These are phyloP conservation scores for Caenorhabditis sp. DNA, from an alignment of 2,888 invertebrate species.

Conservation along the genomic window DNA sequence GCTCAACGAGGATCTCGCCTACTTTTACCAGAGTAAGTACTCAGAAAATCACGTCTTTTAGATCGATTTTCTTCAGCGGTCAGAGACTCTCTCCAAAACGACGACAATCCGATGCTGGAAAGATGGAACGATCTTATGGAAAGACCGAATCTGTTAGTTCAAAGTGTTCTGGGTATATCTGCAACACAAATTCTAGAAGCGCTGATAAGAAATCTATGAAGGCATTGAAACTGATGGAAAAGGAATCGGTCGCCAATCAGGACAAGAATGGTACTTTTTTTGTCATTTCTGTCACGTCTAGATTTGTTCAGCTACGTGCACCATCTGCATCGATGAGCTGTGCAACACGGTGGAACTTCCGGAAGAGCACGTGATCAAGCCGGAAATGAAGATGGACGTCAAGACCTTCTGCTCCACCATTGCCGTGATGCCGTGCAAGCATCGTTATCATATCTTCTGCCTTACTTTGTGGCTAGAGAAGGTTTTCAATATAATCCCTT, in stretches of 20 bases:
- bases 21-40: no score
- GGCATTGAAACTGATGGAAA: constrained; percentile 16
- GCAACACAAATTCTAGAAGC: no score
- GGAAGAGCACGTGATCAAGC: not conserved
- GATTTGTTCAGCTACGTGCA: constrained; percentile 6
- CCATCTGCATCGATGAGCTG: constrained; percentile 40
- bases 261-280: constrained; percentile 3
- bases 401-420: not conserved
- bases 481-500: no score
- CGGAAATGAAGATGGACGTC: not conserved
- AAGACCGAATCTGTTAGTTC: no score
- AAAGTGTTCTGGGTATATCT: no score
- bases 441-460: constrained; percentile 44
- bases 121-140: no score
- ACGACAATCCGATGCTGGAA: no score
- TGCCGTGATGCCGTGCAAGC: constrained; percentile 39
- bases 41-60: no score
- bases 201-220: constrained; percentile 9
- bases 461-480: constrained; percentile 42
- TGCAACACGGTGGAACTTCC: constrained; percentile 20
- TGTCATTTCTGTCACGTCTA: no score
- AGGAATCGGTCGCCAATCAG: constrained; percentile 6
- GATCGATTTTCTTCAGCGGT: no score
- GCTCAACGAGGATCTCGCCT: not conserved
- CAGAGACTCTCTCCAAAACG: no score